Percentiles rank a stretch among this genome's conserved stretches.
phyloP scores from a whole-genome alignment of 1,140 invertebrate genomes.

The Eumeta japonica region DNA sequence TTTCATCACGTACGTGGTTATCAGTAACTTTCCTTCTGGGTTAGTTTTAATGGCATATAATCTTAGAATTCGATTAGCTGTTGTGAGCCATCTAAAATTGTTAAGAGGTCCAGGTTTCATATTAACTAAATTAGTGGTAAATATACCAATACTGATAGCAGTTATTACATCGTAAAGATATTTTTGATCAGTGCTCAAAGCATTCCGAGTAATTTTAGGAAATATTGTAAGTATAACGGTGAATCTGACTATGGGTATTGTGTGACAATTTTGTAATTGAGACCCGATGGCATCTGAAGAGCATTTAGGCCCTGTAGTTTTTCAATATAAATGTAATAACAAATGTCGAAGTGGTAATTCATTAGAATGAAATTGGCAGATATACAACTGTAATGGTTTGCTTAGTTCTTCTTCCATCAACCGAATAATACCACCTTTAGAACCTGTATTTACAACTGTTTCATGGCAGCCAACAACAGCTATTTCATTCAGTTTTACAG shows the following conservation, averaged over 20 bases:
- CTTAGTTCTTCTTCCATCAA: conserved; percentile 6
- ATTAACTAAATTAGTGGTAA: too few relatives aligned
- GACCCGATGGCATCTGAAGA: conserved; percentile 15
- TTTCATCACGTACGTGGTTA: too few relatives aligned
- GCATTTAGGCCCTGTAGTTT: conserved; percentile 12
- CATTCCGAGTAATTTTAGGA: conserved; percentile 7
- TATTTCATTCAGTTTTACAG: conserved; percentile 9
- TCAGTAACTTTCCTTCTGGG: conserved; percentile 7
- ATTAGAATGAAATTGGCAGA: conserved; percentile 16
- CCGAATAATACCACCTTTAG: conserved; percentile 8
- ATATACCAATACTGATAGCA: too few relatives aligned
- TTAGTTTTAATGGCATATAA: conserved; percentile 4
- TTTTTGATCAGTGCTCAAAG: conserved; percentile 17
- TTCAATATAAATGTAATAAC: conserved; percentile 14
- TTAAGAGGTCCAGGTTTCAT: conserved; percentile 13
- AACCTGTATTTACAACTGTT: too few relatives aligned
- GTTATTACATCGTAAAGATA: conserved; percentile 14
- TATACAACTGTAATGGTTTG: conserved; percentile 16
- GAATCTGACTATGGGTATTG: conserved; percentile 9
- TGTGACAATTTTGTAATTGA: too few relatives aligned
- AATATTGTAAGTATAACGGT: conserved; percentile 4
- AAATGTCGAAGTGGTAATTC: conserved; percentile 18
- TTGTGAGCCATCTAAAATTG: conserved; percentile 18
- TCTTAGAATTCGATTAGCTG: too few relatives aligned
- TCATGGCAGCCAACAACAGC: conserved; percentile 11